Percentiles rank a stretch among this genome's conserved stretches.
These are phyloP conservation scores for Nipponacmea schrenckii DNA, from an alignment of 2,888 invertebrate species.

Conservation along the genomic window DNA sequence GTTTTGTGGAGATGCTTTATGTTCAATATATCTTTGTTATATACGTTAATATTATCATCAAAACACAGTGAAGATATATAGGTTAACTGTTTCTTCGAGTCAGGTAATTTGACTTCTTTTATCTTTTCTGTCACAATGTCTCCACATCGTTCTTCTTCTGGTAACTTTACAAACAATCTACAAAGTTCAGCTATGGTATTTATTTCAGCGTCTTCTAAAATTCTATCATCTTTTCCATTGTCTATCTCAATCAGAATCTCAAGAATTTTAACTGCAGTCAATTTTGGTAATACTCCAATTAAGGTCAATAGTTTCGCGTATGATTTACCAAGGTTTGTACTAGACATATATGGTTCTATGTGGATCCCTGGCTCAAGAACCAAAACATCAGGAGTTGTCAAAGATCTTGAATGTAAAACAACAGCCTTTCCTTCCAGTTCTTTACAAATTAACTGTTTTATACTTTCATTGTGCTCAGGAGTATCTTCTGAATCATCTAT, in stretches of 20 bases:
- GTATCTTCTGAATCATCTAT: too few relatives aligned
- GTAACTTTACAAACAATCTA: neutral
- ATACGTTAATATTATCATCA: slow-evolving; percentile 41
- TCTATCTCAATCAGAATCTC: neutral
- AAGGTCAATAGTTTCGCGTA: neutral
- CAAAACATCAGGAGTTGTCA: neutral
- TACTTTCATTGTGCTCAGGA: neutral
- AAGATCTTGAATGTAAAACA: neutral
- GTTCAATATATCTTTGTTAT: slow-evolving; percentile 34
- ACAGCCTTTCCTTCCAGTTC: neutral
- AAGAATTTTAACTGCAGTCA: neutral
- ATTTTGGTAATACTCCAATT: neutral
- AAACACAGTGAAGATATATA: slow-evolving; percentile 37
- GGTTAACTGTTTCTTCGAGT: slow-evolving; percentile 11
- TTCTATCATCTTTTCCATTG: neutral
- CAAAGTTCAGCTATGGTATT: neutral
- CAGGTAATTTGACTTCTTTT: slow-evolving; percentile 18
- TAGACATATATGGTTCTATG: neutral
- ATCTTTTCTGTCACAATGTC: neutral
- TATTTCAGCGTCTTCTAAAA: neutral
- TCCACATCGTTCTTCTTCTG: neutral
- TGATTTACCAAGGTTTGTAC: neutral
- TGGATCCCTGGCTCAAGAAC: neutral
- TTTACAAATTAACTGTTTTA: neutral
- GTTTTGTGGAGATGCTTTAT: slow-evolving; percentile 28